phyloP scores from a whole-genome alignment of 2,888 invertebrate genomes.

The Smittia aterrima region DNA sequence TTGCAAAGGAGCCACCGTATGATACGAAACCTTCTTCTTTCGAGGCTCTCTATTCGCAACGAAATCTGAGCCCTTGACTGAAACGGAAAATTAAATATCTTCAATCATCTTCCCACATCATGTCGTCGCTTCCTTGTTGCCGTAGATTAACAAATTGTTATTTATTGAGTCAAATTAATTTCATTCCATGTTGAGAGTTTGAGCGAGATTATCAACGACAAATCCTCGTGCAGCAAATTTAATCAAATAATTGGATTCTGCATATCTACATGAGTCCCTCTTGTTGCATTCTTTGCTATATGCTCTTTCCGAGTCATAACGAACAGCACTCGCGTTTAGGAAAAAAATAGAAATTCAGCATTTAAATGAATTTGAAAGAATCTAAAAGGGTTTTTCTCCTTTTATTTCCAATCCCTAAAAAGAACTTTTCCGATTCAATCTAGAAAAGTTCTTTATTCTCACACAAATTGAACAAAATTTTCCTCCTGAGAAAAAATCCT shows the following conservation, averaged over 20 bases:
- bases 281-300: neutral
- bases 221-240: neutral
- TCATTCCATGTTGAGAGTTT: neutral
- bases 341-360: neutral
- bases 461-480: no score
- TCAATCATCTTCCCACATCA: no score
- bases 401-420: no score
- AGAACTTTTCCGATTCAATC: no score
- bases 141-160: neutral
- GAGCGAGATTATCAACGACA: neutral
- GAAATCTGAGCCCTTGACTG: neutral
- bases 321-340: no score
- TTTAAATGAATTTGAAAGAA: no score
- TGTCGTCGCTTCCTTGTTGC: neutral
- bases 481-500: no score
- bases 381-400: no score
- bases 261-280: neutral
- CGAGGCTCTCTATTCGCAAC: neutral
- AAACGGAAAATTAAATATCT: neutral
- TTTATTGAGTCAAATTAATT: conserved; percentile 1
- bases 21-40: neutral
- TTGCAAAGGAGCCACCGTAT: neutral
- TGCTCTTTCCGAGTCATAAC: no score
- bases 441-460: no score
- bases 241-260: conserved; percentile 6